Evolutionary conservation across 2,113 vertebrate genomes (phyloP), one percentile per base, ranked within the genome.

Genomic region (Gallinago undulata): DNA sequence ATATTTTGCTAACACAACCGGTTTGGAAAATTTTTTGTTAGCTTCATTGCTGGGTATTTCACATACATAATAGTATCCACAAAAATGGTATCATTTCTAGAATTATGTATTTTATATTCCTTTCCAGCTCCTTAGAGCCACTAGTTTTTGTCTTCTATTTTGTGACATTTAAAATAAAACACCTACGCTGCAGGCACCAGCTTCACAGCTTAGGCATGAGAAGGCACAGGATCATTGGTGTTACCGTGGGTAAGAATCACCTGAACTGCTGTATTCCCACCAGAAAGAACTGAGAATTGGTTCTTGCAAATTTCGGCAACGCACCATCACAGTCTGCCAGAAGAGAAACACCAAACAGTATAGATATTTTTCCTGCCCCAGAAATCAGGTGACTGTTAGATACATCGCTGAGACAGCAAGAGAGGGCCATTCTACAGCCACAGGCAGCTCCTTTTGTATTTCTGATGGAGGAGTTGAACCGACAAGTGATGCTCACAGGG

Each of bases 391-490:
- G n/a, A 28, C 45, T 64, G 3, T 37, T 59, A 13, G 2, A 35
- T 23, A 11, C 15, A 15, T 51, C 5, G 1, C 11, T 59, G 21
- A 37, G 60, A 39, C 16, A 69, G 66, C n/a, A 68, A 37, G 76
- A 62, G 37, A 76, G 22, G n/a, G 62, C 35, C 48, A 59, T 63
- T 28, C 56, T n/a, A 8, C 25, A 33, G 56, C 47, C 37, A 17
- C 4, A n/a, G 55, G 53, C 80, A 68, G n/a, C 28, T 24, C 68
- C 89, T 8, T 51, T 35, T 82, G 28, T 68, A 28, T 64, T 92
- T 87, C 94, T 98, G 98, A 98, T 98, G 93, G 98, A 98, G 5
- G 97, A 97, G 1, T 15, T 98, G 85, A 98, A 96, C 86, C 98
- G 97, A n/a, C 81, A 97, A 81, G 96, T 98, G 87, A 53, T 13